These are phyloP conservation scores for Orchesella flavescens DNA, from an alignment of 2,888 invertebrate genomes.

Conservation along the genomic window DNA sequence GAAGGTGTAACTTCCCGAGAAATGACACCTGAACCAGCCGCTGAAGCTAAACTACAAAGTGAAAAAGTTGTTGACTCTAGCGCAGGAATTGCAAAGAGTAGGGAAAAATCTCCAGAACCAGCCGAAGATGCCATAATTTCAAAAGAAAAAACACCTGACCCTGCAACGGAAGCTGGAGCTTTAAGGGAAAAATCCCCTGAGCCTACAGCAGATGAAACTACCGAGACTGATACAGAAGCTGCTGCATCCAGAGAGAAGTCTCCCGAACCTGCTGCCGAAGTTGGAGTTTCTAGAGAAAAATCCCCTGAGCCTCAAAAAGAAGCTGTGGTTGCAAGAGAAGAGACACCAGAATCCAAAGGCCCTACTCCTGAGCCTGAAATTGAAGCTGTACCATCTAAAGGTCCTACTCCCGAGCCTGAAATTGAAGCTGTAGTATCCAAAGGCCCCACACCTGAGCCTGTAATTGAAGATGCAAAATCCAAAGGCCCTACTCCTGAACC, in stretches of 20 bases:
- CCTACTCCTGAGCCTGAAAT: too few species aligned
- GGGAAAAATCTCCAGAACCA: conserved; percentile 2
- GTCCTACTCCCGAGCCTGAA: too few species aligned
- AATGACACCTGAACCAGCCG: neutral
- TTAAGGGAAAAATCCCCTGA: conserved; percentile 42
- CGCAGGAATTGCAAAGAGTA: too few species aligned
- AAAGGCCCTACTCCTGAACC: too few species aligned
- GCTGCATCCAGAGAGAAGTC: conserved; percentile 6
- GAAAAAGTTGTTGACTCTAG: too few species aligned
- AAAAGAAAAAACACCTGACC: neutral
- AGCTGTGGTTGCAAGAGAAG: conserved; percentile 27
- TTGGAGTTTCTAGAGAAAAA: conserved; percentile 31
- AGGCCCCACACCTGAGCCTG: too few species aligned
- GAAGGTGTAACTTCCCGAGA: neutral
- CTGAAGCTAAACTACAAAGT: neutral
- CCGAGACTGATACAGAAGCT: neutral
- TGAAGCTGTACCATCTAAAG: too few species aligned
- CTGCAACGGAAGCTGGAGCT: neutral
- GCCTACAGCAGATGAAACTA: neutral
- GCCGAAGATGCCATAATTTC: neutral
- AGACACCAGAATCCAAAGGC: conserved; percentile 30
- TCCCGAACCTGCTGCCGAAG: neutral
- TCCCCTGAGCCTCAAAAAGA: too few species aligned
- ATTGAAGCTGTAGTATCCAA: too few species aligned
- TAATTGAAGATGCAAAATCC: too few species aligned